Conservation (phyloP, 1,140 invertebrate genomes). For the Pemphigus obesinymphae region DNA sequence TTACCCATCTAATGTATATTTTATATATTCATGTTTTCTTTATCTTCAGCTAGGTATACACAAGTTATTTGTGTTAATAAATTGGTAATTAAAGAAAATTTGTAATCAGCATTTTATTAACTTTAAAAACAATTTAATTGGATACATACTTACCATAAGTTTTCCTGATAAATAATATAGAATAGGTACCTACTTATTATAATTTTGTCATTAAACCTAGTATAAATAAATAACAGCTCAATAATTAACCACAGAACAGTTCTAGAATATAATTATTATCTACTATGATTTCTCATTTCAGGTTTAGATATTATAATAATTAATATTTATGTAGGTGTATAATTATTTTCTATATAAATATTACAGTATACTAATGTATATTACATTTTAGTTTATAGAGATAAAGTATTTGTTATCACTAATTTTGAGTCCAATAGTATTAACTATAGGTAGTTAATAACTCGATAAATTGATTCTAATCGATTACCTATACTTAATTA, state of each 20-base stretch:
- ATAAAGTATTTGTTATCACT: constrained; percentile 1
- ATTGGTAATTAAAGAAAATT: no score
- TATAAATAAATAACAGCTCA: background rate
- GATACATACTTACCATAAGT: background rate
- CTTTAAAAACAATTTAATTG: no score
- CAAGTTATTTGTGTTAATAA: no score
- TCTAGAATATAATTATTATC: background rate
- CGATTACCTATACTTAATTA: constrained; percentile 4
- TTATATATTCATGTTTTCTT: no score
- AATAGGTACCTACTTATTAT: background rate
- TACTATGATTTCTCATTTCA: background rate
- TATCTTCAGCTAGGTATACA: no score
- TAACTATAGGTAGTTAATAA: background rate
- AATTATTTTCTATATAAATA: no score
- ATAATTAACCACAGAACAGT: background rate
- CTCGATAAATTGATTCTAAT: background rate
- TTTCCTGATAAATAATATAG: background rate
- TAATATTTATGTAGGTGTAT: background rate
- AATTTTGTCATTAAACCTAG: background rate
- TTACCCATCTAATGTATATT: no score
- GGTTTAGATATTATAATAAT: background rate
- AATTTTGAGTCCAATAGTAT: background rate
- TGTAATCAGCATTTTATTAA: no score
- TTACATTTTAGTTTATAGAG: background rate
- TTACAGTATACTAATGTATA: no score